Percentiles rank a stretch among this genome's conserved stretches.
phyloP scores from a whole-genome alignment of 2,113 vertebrate genomes.

The Coryphaenoides rupestris region DNA sequence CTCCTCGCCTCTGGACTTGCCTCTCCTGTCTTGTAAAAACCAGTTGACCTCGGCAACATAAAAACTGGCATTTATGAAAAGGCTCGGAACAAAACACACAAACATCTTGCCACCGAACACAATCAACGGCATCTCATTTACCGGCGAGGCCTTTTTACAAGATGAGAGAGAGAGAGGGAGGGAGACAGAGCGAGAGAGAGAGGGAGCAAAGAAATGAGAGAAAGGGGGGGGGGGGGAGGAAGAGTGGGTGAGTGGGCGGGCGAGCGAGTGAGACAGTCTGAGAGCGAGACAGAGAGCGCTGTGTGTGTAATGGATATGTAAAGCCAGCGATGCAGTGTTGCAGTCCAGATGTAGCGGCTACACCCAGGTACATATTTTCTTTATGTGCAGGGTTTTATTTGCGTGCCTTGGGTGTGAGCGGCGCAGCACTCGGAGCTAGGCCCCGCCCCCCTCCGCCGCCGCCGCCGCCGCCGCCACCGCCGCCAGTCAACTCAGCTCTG shows the following conservation, averaged over 20 bases:
- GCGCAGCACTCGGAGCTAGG: constrained; percentile 59
- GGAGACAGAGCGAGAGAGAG: not conserved
- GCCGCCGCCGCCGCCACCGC: too few relatives aligned
- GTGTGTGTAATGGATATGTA: constrained; percentile 16
- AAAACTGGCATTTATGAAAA: constrained; percentile 73
- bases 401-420: constrained; percentile 63
- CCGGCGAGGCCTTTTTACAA: constrained; percentile 66
- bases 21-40: constrained; percentile 74
- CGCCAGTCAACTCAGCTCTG: constrained; percentile 56
- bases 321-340: constrained; percentile 22
- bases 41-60: constrained; percentile 71
- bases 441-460: too few relatives aligned
- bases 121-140: constrained; percentile 63
- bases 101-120: constrained; percentile 66
- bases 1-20: constrained; percentile 75
- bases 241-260: not conserved
- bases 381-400: constrained; percentile 53
- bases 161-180: constrained; percentile 33
- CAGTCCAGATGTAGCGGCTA: constrained; percentile 57
- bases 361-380: constrained; percentile 56
- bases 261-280: not conserved
- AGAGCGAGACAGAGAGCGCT: constrained; percentile 9
- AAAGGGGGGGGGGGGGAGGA: not conserved
- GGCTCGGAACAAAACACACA: constrained; percentile 67
- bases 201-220: not conserved